phyloP scores from a whole-genome alignment of 2,888 invertebrate species.

The Epirrhoe tristata region DNA sequence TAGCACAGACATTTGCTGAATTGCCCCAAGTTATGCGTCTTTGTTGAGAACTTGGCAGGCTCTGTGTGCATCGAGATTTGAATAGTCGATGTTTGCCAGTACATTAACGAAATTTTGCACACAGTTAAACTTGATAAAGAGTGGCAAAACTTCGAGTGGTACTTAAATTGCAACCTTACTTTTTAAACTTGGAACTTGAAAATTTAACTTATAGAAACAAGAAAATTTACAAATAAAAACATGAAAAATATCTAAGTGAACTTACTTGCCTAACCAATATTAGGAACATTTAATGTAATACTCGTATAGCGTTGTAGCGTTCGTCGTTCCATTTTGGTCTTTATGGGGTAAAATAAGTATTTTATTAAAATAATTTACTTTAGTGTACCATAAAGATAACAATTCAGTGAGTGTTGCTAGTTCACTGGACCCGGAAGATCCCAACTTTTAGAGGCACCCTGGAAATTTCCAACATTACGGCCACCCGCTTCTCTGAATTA shows the following conservation, averaged over 20 bases:
- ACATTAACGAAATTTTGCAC: slow-evolving; percentile 54
- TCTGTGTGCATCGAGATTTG: slow-evolving; percentile 43
- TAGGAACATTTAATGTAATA: too few species aligned
- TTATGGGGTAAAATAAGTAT: slow-evolving; percentile 20
- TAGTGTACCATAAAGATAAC: slow-evolving; percentile 50
- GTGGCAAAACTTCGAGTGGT: slow-evolving; percentile 25
- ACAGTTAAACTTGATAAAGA: slow-evolving; percentile 54
- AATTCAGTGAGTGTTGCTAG: slow-evolving; percentile 62
- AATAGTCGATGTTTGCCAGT: slow-evolving; percentile 46
- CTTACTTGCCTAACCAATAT: too few species aligned
- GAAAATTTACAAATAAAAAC: too few species aligned
- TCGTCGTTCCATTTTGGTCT: slow-evolving; percentile 10
- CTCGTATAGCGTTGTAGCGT: slow-evolving; percentile 2
- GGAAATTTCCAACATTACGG: slow-evolving; percentile 78
- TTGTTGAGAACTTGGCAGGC: slow-evolving; percentile 45
- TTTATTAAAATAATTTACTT: slow-evolving; percentile 30
- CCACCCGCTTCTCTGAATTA: slow-evolving; percentile 79
- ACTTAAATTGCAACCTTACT: background rate
- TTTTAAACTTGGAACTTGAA: background rate
- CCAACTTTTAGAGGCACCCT: slow-evolving; percentile 67
- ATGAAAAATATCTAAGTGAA: too few species aligned
- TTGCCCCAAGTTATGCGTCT: slow-evolving; percentile 37
- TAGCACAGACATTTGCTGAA: slow-evolving; percentile 35
- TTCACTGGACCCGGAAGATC: slow-evolving; percentile 66
- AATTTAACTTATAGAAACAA: background rate